Percentiles rank a stretch among this genome's conserved stretches.
Evolutionary conservation across 2,797 vertebrate species (phyloP).

Genomic region (Enteromius afrohamiltoni): DNA sequence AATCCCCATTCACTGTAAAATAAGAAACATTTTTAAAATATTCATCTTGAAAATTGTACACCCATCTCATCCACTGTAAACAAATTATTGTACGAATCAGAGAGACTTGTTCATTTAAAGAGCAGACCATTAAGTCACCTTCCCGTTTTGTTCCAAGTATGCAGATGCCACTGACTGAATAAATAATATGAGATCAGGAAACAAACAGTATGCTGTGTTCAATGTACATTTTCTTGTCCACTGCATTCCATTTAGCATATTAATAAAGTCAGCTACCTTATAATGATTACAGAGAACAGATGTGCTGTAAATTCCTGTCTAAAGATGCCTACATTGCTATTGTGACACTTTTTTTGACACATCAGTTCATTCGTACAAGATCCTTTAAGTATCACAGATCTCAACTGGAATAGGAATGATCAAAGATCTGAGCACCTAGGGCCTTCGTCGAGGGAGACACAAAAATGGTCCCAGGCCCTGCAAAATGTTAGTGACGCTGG

Average conservation of each 20-base stretch:
- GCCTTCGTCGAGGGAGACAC: background rate
- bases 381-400: background rate
- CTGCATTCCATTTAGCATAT: background rate
- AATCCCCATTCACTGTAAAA: conserved; percentile 72
- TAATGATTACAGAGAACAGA: background rate
- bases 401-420: conserved; percentile 11
- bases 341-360: background rate
- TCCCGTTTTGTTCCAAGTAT: conserved; percentile 8
- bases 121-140: conserved; percentile 3
- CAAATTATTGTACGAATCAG: conserved; percentile 52
- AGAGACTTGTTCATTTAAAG: conserved; percentile 21
- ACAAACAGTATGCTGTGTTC: background rate
- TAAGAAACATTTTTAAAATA: conserved; percentile 58
- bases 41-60: conserved; percentile 58
- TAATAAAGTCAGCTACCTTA: background rate
- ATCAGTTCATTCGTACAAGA: background rate
- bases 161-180: background rate
- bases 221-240: background rate
- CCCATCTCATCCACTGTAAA: conserved; percentile 60
- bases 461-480: background rate
- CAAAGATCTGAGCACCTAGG: conserved; percentile 20
- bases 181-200: background rate
- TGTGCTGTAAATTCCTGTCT: conserved; percentile 4
- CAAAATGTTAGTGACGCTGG: background rate
- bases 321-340: background rate